These are phyloP conservation scores for Andrena minutula DNA, from an alignment of 2,888 invertebrate genomes.

Conservation along the genomic window DNA sequence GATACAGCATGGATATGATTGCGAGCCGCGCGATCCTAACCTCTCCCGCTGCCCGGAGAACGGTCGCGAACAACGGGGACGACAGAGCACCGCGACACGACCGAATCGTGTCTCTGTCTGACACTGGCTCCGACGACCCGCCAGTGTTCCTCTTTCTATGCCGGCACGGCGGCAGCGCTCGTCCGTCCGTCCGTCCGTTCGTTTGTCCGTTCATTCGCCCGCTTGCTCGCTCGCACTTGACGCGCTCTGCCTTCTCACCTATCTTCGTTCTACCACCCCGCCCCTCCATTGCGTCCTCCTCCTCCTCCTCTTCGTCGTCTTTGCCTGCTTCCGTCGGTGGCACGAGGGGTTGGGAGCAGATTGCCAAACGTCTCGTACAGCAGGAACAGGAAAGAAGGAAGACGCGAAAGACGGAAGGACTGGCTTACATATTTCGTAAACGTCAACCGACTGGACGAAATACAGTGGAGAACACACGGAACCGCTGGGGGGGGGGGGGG, in stretches of 20 bases:
- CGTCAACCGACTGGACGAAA: no score
- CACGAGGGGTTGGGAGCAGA: constrained; percentile 25
- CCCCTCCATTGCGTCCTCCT: neutral
- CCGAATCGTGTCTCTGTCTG: constrained; percentile 71
- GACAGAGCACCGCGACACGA: constrained; percentile 48
- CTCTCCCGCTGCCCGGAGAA: constrained; percentile 24
- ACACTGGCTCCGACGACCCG: constrained; percentile 69
- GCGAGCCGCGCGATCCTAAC: constrained; percentile 44
- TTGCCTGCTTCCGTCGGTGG: constrained; percentile 21
- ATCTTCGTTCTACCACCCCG: constrained; percentile 69
- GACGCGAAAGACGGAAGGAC: constrained; percentile 9
- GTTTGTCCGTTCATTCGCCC: constrained; percentile 19
- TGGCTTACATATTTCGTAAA: no score
- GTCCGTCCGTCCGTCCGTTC: constrained; percentile 57
- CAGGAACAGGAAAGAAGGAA: neutral
- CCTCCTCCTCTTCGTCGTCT: neutral
- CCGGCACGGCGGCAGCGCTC: constrained; percentile 31
- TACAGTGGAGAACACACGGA: no score
- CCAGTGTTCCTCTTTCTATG: constrained; percentile 56
- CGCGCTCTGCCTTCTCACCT: constrained; percentile 66
- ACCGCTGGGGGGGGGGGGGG: neutral
- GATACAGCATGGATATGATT: constrained; percentile 28
- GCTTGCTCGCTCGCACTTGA: constrained; percentile 69
- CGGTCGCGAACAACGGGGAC: constrained; percentile 5
- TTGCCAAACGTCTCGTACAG: neutral